Evolutionary conservation across 2,888 invertebrate genomes (phyloP), one percentile per base, ranked within the genome.

Genomic region (Pinctada fucata): DNA sequence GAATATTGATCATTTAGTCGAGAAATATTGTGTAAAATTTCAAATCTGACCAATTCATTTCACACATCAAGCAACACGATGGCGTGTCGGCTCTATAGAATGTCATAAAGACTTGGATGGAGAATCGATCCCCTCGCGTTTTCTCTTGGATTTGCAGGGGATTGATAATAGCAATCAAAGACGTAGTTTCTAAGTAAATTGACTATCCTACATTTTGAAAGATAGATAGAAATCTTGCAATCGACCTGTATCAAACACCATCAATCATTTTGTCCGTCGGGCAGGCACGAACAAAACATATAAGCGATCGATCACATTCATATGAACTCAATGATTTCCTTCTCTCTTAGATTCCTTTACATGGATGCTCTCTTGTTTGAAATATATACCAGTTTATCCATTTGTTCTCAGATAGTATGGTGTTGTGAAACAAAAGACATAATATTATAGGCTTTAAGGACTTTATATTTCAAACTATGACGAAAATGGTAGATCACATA

Each of bases 1-100:
- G 68, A 13, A 58, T 68, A 68, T 68, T 47, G 68, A 68, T 68
- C 68, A 31, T 47, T 10, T 3, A 68, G 45, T 45, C 8, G 45
- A 63, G 64, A 70, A 76, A 70, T 76, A 76, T 76, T 45, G 63
- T 58, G 67, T 31, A 69, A 69, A 76, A 69, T 58, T 76, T 69
- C 76, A 76, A 69, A 76, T 69, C 76, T 76, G 16, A 49, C n/a
- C 69, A 58, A 67, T 78, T 70, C 66, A 74, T 74, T 78, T 78
- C 70, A 78, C 78, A 65, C 70, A 49, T 70, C 64, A 48, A 50
- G 69, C 68, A 68, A 51, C 70, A 74, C 69, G 72, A 65, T 73
- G 63, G 78, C 78, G 78, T 78, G 78, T 74, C 70, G 50, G 51
- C 74, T 78, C 74, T 69, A 74, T 73, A 69, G 47, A 52, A 72